Conservation (phyloP, 2,888 invertebrate genomes). For the Ligdia adustata region DNA sequence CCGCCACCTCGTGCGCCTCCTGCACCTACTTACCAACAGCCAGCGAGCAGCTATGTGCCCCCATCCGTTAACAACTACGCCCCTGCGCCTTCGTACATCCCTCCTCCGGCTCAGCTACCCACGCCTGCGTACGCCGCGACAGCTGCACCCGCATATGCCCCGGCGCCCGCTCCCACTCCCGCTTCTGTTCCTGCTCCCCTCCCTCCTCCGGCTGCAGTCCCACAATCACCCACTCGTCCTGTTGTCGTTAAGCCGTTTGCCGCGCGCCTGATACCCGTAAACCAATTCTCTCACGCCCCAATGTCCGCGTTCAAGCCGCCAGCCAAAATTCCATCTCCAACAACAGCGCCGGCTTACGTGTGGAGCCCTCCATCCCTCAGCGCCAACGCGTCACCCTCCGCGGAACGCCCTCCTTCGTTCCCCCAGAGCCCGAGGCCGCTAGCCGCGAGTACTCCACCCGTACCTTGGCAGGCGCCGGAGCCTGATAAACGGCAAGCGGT, state of each 20-base stretch:
- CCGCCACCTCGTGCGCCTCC: constrained; percentile 18
- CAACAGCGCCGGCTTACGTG: constrained; percentile 58
- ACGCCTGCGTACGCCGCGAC: constrained; percentile 9
- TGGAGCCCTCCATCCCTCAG: constrained; percentile 73
- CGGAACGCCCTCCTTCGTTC: constrained; percentile 48
- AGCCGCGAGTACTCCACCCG: constrained; percentile 52
- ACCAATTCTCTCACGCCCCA: constrained; percentile 90
- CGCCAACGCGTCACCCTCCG: constrained; percentile 56
- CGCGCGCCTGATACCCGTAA: constrained; percentile 85
- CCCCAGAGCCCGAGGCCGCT: constrained; percentile 45
- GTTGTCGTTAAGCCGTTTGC: constrained; percentile 70
- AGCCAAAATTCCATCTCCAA: constrained; percentile 69
- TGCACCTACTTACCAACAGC: constrained; percentile 1
- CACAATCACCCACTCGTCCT: constrained; percentile 61
- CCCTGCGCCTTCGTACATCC: constrained; percentile 1
- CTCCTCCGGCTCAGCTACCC: constrained; percentile 20
- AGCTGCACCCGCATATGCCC: constrained; percentile 22
- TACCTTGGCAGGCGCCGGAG: constrained; percentile 74
- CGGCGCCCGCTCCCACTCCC: constrained; percentile 16
- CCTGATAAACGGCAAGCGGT: constrained; percentile 61
- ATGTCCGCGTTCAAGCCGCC: constrained; percentile 90
- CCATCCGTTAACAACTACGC: constrained; percentile 7
- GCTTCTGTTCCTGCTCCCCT: constrained; percentile 32
- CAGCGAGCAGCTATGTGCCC: not conserved
- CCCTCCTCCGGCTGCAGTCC: constrained; percentile 41